These are phyloP conservation scores for Patella pellucida DNA, from an alignment of 2,888 invertebrate genomes.

Conservation along the genomic window DNA sequence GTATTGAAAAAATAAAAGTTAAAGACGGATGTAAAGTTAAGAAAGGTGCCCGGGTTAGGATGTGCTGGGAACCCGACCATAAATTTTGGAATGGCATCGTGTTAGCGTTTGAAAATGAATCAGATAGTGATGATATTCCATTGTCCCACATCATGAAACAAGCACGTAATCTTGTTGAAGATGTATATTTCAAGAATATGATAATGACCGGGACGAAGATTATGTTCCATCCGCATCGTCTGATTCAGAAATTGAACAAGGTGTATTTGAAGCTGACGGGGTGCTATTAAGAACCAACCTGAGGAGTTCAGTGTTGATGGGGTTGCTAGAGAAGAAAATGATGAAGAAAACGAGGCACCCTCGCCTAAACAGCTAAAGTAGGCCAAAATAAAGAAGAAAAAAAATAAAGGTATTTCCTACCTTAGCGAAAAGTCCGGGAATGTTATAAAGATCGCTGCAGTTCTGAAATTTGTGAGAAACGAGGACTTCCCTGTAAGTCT, in stretches of 20 bases:
- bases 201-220: constrained; percentile 1
- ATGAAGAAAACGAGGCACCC: too few relatives aligned
- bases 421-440: neutral
- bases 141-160: neutral
- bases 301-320: too few relatives aligned
- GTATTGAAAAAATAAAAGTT: neutral
- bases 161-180: neutral
- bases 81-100: neutral
- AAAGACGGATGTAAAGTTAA: neutral
- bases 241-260: neutral
- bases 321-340: too few relatives aligned
- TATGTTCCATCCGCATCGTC: neutral
- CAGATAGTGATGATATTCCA: neutral
- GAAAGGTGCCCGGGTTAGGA: neutral
- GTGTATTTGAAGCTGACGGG: too few relatives aligned
- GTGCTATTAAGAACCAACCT: too few relatives aligned
- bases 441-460: neutral
- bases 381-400: neutral
- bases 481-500: neutral
- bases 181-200: neutral
- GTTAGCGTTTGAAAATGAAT: neutral
- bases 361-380: too few relatives aligned
- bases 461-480: neutral
- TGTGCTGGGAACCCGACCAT: neutral
- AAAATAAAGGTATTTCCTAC: neutral